Evolutionary conservation across 2,888 invertebrate genomes (phyloP).

Genomic region (Galerucella calmariensis): DNA sequence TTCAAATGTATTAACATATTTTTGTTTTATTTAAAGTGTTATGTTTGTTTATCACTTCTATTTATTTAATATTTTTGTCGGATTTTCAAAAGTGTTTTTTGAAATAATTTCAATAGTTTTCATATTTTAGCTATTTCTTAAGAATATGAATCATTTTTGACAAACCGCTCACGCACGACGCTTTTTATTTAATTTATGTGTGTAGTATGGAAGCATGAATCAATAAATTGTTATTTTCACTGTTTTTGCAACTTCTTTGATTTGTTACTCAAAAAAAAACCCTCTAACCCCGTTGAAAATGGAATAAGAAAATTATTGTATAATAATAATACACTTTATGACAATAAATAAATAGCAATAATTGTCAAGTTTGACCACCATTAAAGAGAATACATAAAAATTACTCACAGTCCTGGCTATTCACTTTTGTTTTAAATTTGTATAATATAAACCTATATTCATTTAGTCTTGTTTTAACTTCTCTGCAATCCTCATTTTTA

Average conservation of each 20-base stretch:
- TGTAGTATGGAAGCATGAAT: slow-evolving; percentile 41
- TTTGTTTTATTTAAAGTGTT: too few species aligned
- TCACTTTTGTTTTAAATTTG: too few species aligned
- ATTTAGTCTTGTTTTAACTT: too few species aligned
- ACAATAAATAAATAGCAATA: background rate
- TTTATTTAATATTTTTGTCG: too few species aligned
- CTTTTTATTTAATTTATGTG: slow-evolving; percentile 31
- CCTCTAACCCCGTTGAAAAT: background rate
- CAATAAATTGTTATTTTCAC: slow-evolving; percentile 19
- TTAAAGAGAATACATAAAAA: too few species aligned
- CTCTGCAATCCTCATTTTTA: too few species aligned
- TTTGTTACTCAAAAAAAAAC: background rate
- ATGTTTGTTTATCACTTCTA: too few species aligned
- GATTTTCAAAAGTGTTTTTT: too few species aligned
- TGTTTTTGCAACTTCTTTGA: slow-evolving; percentile 15
- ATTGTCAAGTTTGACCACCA: too few species aligned
- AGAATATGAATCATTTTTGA: slow-evolving; percentile 8
- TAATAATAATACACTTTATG: background rate
- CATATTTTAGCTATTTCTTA: background rate
- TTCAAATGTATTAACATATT: background rate
- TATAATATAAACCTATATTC: too few species aligned
- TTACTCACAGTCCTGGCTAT: too few species aligned
- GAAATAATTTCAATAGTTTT: too few species aligned
- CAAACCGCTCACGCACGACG: slow-evolving; percentile 21
- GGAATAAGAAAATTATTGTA: background rate